Percentiles rank a stretch among this genome's conserved stretches.
phyloP scores from a whole-genome alignment of 2,888 invertebrate species.

The Chalcosyrphus nemorum region DNA sequence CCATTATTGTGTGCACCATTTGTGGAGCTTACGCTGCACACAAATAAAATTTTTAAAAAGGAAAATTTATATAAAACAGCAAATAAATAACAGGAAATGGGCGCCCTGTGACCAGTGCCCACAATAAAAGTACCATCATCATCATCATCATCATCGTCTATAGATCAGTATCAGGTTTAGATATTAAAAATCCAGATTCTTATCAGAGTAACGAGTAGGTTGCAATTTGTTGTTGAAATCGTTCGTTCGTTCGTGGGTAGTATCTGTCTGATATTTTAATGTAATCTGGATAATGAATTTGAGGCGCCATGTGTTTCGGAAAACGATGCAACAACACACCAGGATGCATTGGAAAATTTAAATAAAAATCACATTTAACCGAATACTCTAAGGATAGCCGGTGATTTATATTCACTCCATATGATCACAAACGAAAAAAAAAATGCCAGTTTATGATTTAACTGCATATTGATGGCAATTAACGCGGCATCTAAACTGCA shows the following conservation, averaged over 20 bases:
- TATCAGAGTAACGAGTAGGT: slow-evolving; percentile 52
- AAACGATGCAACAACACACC: slow-evolving; percentile 21
- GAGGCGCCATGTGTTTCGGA: slow-evolving; percentile 58
- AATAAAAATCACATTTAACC: slow-evolving; percentile 69
- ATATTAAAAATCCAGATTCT: slow-evolving; percentile 52
- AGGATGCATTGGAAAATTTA: slow-evolving; percentile 37
- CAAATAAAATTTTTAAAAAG: neutral
- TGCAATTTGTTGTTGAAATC: slow-evolving; percentile 49
- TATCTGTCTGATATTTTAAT: neutral
- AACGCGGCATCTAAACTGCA: slow-evolving; percentile 42
- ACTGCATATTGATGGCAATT: slow-evolving; percentile 73
- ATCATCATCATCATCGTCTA: no score
- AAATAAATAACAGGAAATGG: slow-evolving; percentile 66
- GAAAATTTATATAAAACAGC: slow-evolving; percentile 42
- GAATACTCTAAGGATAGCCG: slow-evolving; percentile 31
- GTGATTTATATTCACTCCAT: slow-evolving; percentile 73
- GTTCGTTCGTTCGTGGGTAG: slow-evolving; percentile 7
- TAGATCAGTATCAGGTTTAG: slow-evolving; percentile 61
- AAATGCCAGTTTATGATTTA: slow-evolving; percentile 59
- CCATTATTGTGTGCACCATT: slow-evolving; percentile 56
- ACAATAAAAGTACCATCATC: slow-evolving; percentile 9
- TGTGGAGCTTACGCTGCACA: slow-evolving; percentile 55
- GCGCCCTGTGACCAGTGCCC: slow-evolving; percentile 51
- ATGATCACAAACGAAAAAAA: slow-evolving; percentile 55
- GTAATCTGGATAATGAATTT: slow-evolving; percentile 9